Percentiles rank a stretch among this genome's conserved stretches.
These are phyloP conservation scores for Oscheius sp. DNA, from an alignment of 2,888 invertebrate genomes.

Conservation along the genomic window DNA sequence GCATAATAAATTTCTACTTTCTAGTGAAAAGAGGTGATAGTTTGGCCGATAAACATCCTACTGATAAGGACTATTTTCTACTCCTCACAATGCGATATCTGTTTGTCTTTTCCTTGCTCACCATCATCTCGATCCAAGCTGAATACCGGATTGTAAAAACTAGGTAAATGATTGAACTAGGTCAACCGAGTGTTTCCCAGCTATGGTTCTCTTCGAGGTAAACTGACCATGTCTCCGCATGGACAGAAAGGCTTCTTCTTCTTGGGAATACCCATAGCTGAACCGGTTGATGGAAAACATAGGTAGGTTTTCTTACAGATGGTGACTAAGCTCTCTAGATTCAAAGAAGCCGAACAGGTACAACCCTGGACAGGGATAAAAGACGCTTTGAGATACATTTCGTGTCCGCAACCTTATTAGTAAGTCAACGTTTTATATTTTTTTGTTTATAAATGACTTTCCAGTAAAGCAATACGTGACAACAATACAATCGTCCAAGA, in stretches of 20 bases:
- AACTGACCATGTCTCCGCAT: neutral
- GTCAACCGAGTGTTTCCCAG: neutral
- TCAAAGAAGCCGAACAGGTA: neutral
- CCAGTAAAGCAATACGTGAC: neutral
- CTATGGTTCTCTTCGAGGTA: neutral
- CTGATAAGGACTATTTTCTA: neutral
- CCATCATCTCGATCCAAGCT: neutral
- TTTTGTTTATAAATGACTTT: neutral
- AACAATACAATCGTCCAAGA: conserved; percentile 33
- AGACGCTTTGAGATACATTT: neutral
- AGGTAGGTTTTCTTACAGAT: neutral
- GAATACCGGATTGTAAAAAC: neutral
- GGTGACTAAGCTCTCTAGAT: neutral
- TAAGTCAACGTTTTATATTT: neutral
- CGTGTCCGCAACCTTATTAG: neutral
- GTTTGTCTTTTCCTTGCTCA: neutral
- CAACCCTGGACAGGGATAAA: neutral
- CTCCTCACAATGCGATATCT: neutral
- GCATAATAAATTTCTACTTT: neutral
- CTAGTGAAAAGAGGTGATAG: neutral
- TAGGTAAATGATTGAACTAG: neutral
- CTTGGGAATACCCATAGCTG: neutral
- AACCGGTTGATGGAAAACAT: conserved; percentile 20
- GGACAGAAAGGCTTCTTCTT: neutral
- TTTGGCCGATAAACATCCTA: neutral